Conservation (phyloP, 2,113 vertebrate genomes). For the Melanotaenia duboulayi region DNA sequence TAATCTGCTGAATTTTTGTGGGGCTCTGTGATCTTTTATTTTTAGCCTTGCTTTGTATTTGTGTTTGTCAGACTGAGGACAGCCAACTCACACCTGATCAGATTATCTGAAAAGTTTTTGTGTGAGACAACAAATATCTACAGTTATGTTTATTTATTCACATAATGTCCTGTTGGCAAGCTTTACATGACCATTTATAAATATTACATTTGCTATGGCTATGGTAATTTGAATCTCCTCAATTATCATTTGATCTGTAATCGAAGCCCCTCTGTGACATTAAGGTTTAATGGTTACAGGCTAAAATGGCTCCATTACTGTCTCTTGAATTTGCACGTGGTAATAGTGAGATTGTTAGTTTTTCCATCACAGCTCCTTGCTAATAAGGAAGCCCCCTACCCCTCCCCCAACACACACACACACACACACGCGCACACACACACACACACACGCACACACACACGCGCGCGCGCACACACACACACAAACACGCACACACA, state of each 20-base stretch:
- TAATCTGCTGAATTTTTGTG: neutral
- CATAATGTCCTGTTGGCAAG: too few species aligned
- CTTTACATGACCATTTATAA: too few species aligned
- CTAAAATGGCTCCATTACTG: neutral
- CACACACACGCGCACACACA: too few species aligned
- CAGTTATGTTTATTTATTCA: too few species aligned
- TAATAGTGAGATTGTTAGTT: slow-evolving; percentile 6
- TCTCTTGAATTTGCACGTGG: neutral
- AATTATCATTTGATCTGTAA: too few species aligned
- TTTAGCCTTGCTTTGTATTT: slow-evolving; percentile 41
- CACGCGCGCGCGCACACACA: too few species aligned
- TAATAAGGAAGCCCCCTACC: neutral
- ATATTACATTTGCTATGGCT: too few species aligned
- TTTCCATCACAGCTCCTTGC: neutral
- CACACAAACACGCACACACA: too few species aligned
- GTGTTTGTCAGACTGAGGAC: slow-evolving; percentile 37
- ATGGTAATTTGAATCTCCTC: too few species aligned
- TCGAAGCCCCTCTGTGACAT: slow-evolving; percentile 14
- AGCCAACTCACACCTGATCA: slow-evolving; percentile 25
- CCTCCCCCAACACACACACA: too few species aligned
- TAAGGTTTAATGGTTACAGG: slow-evolving; percentile 14
- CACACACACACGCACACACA: too few species aligned
- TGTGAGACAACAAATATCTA: too few species aligned
- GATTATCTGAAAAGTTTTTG: neutral
- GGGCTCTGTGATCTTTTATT: slow-evolving; percentile 10